Base-by-base conservation (phyloP, 2,797 vertebrate species). In the Dromococcyx pavoninus region DNA sequence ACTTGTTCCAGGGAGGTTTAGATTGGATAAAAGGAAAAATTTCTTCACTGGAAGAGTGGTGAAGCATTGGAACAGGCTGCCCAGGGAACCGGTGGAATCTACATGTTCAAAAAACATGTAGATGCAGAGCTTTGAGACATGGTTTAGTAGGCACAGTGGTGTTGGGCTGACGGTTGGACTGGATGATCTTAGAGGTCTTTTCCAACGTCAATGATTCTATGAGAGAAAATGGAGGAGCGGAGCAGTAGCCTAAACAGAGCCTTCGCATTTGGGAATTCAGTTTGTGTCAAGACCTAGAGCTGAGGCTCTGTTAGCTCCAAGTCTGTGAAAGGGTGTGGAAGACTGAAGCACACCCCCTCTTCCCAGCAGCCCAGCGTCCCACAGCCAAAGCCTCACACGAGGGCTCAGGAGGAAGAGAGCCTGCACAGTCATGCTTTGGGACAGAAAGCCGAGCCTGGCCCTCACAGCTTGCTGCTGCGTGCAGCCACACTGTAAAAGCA, bases 401-500 rank as follows among this genome's bases (percentile, higher is more conserved):
- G 32, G 27, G 32, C 11, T 61, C 16, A 3, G 27, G 32, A 67
- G 21, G 48, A 61, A 44, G 18, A 43, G 9, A 41, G 35, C 8
- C 32, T 0, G 1, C 32, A 24, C 32, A 72, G 35, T 19, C 0
- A 0, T 11, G 10, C 30, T 8, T 2, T 0, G 2, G 27, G 46
- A 54, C 2, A 4, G 21, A 58, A 65, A 80, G 33, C 35, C 18
- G 11, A 44, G 41, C 35, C 21, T 17, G 24, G 21, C 30, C 13
- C 57, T 28, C 74, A 33, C 35, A 33, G 35, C 71, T 51, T 33
- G 25, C 33, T 35, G 33, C 65, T 1, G 0, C 3, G 2, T 14
- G 39, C 30, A 33, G 25, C 30, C 62, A 50, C 21, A 9, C 1
- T 4, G 7, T 64, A 51, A n/a, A 35, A n/a, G n/a, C n/a, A n/a